Conservation (phyloP, 53 echinoderm and acorn worm genomes). For the Antedon mediterranea region DNA sequence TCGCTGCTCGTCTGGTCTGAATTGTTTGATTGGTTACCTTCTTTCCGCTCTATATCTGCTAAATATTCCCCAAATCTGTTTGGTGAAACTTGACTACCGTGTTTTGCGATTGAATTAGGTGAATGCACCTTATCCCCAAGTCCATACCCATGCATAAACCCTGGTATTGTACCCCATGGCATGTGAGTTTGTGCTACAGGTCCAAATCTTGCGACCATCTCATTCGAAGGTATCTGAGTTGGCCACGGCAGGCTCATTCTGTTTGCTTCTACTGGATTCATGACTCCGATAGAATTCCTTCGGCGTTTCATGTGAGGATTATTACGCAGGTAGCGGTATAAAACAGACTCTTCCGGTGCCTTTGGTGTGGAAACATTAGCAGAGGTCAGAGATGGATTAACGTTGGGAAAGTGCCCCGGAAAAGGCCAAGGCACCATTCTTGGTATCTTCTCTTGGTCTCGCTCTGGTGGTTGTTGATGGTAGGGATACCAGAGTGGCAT, state of each 20-base stretch:
- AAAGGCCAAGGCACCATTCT: not conserved
- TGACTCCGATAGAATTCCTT: not conserved
- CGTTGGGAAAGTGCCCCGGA: not conserved
- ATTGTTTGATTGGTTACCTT: not conserved
- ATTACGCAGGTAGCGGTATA: slow-evolving; percentile 64
- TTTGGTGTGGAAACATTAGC: slow-evolving; percentile 1
- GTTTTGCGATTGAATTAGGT: not conserved
- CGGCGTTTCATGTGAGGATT: not conserved
- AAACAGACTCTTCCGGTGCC: slow-evolving; percentile 55
- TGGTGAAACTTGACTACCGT: not conserved
- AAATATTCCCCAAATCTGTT: not conserved
- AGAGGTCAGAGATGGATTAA: not conserved
- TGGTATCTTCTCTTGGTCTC: not conserved
- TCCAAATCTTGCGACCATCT: not conserved
- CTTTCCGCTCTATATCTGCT: not conserved
- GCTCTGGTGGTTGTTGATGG: not conserved
- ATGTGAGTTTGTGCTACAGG: not conserved
- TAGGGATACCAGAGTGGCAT: slow-evolving; percentile 21
- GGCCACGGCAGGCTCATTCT: not conserved
- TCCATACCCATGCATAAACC: not conserved
- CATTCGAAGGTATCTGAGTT: not conserved
- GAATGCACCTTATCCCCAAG: not conserved
- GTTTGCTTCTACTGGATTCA: not conserved
- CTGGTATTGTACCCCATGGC: not conserved
- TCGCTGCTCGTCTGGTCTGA: slow-evolving; percentile 38